These are phyloP conservation scores for Octodon degus DNA, from an alignment of 2,113 vertebrate species.

Conservation along the genomic window DNA sequence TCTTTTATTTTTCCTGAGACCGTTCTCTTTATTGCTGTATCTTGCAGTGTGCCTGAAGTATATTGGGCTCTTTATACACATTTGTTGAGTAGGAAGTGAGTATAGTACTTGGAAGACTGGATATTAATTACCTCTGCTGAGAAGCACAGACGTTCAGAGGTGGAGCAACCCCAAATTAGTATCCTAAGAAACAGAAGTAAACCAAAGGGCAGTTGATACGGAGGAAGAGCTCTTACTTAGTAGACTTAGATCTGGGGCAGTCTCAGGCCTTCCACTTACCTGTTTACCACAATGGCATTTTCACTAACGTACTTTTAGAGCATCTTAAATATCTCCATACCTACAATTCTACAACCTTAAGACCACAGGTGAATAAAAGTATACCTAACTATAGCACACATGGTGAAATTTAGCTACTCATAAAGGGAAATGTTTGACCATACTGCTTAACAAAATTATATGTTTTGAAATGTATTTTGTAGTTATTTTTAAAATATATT, in stretches of 20 bases:
- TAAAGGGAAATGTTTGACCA: background rate
- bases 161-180: background rate
- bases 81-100: background rate
- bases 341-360: background rate
- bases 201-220: background rate
- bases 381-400: background rate
- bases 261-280: background rate
- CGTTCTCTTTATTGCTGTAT: background rate
- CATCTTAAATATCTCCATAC: background rate
- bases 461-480: conserved; percentile 32
- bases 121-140: background rate
- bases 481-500: background rate
- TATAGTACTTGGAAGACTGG: background rate
- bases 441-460: background rate
- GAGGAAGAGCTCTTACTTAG: background rate
- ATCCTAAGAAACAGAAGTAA: background rate
- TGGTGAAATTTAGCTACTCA: background rate
- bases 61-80: background rate
- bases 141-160: background rate
- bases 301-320: background rate
- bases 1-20: background rate
- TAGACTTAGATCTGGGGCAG: background rate
- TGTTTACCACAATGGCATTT: background rate
- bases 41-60: background rate
- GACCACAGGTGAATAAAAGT: background rate